These are phyloP conservation scores for Turdus rufiventris DNA, from an alignment of 2,113 vertebrate genomes.

Conservation along the genomic window DNA sequence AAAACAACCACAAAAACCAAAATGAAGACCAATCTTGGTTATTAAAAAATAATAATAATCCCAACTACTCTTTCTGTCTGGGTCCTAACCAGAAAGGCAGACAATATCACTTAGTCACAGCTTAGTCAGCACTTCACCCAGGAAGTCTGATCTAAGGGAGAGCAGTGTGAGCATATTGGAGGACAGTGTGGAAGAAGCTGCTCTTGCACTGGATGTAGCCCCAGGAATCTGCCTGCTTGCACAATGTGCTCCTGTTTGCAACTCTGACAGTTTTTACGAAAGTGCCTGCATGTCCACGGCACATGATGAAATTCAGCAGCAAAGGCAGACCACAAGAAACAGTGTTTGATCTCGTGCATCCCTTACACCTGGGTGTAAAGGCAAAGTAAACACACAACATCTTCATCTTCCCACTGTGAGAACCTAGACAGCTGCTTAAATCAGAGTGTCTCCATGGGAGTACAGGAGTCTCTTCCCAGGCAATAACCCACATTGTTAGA, in stretches of 20 bases:
- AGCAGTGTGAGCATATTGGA: accelerated
- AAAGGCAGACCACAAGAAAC: neutral
- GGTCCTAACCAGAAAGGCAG: neutral
- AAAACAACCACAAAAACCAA: neutral
- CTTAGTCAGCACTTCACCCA: neutral
- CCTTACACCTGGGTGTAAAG: neutral
- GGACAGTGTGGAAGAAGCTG: neutral
- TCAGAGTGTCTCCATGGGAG: neutral
- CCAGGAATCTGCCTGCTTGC: conserved; percentile 35
- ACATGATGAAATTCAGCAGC: neutral
- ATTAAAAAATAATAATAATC: neutral
- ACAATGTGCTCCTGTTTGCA: neutral
- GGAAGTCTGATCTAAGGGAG: neutral
- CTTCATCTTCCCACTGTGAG: neutral
- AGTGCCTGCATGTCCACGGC: neutral
- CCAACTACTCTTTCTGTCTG: neutral
- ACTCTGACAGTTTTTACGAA: neutral
- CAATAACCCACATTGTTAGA: neutral
- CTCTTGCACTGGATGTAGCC: neutral
- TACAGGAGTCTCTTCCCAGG: neutral
- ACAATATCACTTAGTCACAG: neutral
- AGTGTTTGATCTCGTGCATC: accelerated
- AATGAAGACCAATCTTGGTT: neutral
- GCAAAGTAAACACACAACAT: neutral
- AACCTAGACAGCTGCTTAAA: neutral